Percentiles rank a stretch among this genome's conserved stretches.
phyloP scores from a whole-genome alignment of 2,888 invertebrate genomes.

The Lobophora halterata region DNA sequence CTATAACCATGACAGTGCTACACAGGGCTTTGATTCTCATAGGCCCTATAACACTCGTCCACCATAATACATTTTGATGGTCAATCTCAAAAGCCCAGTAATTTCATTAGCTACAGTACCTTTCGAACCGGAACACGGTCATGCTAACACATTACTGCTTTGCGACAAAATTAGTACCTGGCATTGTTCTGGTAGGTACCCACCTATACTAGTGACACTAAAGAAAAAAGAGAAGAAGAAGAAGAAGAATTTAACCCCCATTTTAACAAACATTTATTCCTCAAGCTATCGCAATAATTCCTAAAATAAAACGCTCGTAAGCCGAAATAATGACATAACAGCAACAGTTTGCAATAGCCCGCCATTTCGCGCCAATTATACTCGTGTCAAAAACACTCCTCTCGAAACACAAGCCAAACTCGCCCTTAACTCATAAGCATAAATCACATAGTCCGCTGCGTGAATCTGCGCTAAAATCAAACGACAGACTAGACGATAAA shows the following conservation, averaged over 20 bases:
- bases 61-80: too few species aligned
- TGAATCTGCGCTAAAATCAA: slow-evolving; percentile 38
- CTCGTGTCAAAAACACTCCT: slow-evolving; percentile 66
- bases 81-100: too few species aligned
- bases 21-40: too few species aligned
- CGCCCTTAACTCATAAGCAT: slow-evolving; percentile 29
- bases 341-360: slow-evolving; percentile 63
- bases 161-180: too few species aligned
- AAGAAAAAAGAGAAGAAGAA: too few species aligned
- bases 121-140: too few species aligned
- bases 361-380: slow-evolving; percentile 76
- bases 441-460: not conserved
- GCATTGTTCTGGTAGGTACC: too few species aligned
- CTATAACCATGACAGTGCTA: too few species aligned
- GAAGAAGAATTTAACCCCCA: not conserved
- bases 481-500: slow-evolving; percentile 39
- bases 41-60: too few species aligned
- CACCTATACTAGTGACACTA: too few species aligned
- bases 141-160: too few species aligned
- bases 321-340: slow-evolving; percentile 30
- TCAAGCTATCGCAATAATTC: slow-evolving; percentile 15
- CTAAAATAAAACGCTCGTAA: slow-evolving; percentile 27
- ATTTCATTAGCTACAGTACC: too few species aligned
- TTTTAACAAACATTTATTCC: slow-evolving; percentile 9
- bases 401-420: slow-evolving; percentile 29